Conservation (phyloP, 2,113 vertebrate species). For the Tor tambroides region DNA sequence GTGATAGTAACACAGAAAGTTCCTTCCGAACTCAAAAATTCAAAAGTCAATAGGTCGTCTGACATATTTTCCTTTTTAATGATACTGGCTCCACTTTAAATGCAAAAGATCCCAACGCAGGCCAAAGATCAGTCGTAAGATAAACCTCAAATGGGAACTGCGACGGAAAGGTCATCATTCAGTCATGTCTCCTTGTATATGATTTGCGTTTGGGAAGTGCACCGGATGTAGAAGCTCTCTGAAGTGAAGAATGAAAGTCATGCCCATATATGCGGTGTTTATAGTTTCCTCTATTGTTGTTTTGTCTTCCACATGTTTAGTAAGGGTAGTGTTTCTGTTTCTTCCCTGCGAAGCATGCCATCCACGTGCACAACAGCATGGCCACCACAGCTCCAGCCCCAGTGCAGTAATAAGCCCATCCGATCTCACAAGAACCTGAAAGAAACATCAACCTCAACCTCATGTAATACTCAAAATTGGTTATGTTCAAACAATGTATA, state of each 20-base stretch:
- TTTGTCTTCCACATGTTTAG: no score
- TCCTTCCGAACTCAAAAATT: background rate
- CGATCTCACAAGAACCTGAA: constrained; percentile 90
- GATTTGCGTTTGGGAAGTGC: background rate
- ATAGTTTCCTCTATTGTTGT: no score
- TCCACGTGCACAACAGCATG: constrained; percentile 93
- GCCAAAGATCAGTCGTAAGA: background rate
- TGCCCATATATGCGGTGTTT: background rate
- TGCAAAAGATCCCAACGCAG: constrained; percentile 29
- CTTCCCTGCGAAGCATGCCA: constrained; percentile 93
- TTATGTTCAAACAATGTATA: background rate
- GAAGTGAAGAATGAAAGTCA: background rate
- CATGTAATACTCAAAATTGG: background rate
- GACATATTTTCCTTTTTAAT: constrained; percentile 7
- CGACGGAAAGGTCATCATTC: background rate
- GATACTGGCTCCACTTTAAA: background rate
- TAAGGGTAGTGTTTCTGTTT: constrained; percentile 93
- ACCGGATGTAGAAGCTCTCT: background rate
- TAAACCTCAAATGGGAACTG: background rate
- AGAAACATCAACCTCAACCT: background rate
- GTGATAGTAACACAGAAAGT: constrained; percentile 19
- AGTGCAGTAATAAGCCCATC: constrained; percentile 96
- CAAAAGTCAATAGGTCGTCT: background rate
- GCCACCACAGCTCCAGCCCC: constrained; percentile 83
- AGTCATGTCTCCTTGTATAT: background rate